Evolutionary conservation across 2,797 vertebrate species (phyloP), one percentile per base, ranked within the genome.

Genomic region (Protonibea diacanthus): DNA sequence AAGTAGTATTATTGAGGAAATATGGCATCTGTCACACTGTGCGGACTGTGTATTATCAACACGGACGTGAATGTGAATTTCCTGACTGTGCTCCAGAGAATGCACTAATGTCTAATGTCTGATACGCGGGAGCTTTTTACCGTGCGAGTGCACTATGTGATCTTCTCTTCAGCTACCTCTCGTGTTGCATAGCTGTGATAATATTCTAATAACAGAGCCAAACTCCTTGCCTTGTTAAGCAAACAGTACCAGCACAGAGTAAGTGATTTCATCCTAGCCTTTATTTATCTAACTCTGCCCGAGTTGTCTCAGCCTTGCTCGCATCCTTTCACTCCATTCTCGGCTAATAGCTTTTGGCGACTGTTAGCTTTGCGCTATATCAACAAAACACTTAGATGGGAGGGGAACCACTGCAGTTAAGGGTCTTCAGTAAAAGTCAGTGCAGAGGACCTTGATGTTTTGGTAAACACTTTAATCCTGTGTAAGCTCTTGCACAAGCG

Each of bases 381-480:
- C 83, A 92, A 92, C 91, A 90, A 60, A 91, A 72, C 83, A 72
- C 72, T 82, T n/a, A 49, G 65, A 68, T 58, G 44, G 62, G 80
- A 62, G 77, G 81, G 45, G 63, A 52, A n/a, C 17, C 18, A 13
- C 70, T 47, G 87, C 72, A 77, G 80, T 70, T 60, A 42, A 85
- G 80, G 86, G 84, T 88, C 86, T 87, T 73, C 70, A 57, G 79
- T 80, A 74, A 85, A 9, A 86, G 86, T 81, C 86, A 61, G 82
- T 40, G 82, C 81, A 63, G 88, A 84, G 88, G 88, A 92, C 91
- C 91, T 88, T 91, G 86, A 90, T 89, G 90, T 93, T 88, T 90
- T 73, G 71, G 92, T 93, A 93, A 94, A 95, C 93, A 94, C 88
- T 92, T 92, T 93, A 95, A 95, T 94, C 91, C 92, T 13, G 68